Base-by-base conservation (phyloP, 2,797 vertebrate species). In the Enoplosus armatus region DNA sequence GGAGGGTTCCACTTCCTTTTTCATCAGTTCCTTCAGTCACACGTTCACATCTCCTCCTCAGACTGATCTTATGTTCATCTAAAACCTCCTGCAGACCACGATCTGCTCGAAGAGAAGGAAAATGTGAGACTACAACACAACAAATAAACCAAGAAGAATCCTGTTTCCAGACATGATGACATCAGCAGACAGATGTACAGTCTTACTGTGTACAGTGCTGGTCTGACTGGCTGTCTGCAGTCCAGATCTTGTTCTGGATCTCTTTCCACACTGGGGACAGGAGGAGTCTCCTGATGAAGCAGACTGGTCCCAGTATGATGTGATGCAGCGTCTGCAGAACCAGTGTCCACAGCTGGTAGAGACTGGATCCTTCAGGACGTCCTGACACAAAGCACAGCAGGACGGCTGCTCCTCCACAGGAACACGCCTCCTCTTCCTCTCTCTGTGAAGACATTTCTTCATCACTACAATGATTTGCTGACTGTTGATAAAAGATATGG, bases 21-120 rank as follows among this genome's bases (percentile, higher is more conserved):
- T 8, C 37, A 41, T 69, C 53, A 56, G 4, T 56, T 54, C 64
- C 64, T 66, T 67, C 64, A 54, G n/a, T 55, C 26, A 54, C 48
- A 43, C 3, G 3, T 27, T 53, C 24, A 53, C 24, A 27, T 47
- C 54, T 70, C 8, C 3, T 45, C 37, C 41, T 58, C 67, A 58
- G 14, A 45, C 24, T 53, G 5, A 26, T 7, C 51, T 27, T 53
- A 27, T 53, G 24, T 27, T 53, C 6, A 7, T 53, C 24, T 15
- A 53, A 26, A 16, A 27, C 24, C 24, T 27, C 43, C 43, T 45
- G 24, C 24, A 53, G 24, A 27, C 6, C 51, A 35, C 6, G 16
- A 43, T 43, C 41, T 5, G 39, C 4, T 15, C n/a, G 14, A 41
- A 35, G 33, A 3, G 33, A 35, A 35, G 3, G 1, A 35, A 35